Base-by-base conservation (phyloP, 2,888 invertebrate species). In the Elmis aenea region DNA sequence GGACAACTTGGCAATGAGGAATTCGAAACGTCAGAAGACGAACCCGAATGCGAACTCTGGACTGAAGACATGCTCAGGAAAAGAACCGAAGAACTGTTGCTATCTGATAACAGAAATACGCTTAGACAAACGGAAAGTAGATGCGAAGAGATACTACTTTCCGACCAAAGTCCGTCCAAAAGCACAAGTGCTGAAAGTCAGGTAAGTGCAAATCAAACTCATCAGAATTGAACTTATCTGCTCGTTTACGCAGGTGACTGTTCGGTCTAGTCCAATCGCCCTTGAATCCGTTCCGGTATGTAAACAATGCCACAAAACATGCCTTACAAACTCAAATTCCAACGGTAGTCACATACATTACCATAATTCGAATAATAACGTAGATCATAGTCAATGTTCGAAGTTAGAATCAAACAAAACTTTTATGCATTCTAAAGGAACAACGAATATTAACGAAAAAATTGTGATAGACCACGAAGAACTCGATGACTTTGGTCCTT, bases 111-210 rank as follows among this genome's bases (percentile, higher is more conserved):
- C 9, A 35, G 44, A 13, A 42, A 39, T 13, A 50, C 50, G 3
- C 28, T 38, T 3, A 43, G 47, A 27, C 48, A 52, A 13, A 51
- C 38, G 29, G 62, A 61, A 31, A 71, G 67, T 30, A 66, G 66
- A 6, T 68, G 70, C 35, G 73, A 74, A 46, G 68, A 73, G 8
- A 18, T 18, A 6, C 59, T 63, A 35, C 61, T 71, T 50, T 71
- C 71, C 46, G 79, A 79, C 42, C 73, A 75, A 50, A 80, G 79
- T 63, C 82, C 82, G 42, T 84, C 84, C 42, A 79, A 78, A 59
- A 84, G 83, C 62, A 83, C 83, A 52, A 84, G 83, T 46, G 83
- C 83, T 31, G 85, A 82, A 56, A 85, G 85, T 64, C 85, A 85
- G 74, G 85, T 85, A 68, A 71, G 69, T 61, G 26, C 8, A 6